Base-by-base conservation (phyloP, 2,797 vertebrate genomes). In the Pseudochirops cupreus region DNA sequence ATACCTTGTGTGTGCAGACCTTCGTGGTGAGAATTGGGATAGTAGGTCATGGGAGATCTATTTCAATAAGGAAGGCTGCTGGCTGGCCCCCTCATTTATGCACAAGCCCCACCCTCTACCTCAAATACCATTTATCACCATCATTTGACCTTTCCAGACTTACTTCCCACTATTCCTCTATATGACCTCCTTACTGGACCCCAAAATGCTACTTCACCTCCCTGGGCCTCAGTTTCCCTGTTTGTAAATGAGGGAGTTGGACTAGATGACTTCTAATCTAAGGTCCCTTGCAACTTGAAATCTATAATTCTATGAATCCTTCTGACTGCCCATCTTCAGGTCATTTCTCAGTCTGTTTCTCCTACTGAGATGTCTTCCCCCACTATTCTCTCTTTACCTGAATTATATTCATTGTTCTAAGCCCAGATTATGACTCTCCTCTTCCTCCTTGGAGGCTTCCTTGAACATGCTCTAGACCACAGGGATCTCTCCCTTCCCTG, bases 11-110 rank as follows among this genome's bases (percentile, higher is more conserved):
- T 56, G 74, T 93, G 50, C 91, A 26, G 58, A 21, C 46, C n/a
- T 12, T 90, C 5, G 0, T 59, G 57, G 96, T 95, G 67, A 87
- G 95, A 95, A 95, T 33, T 12, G 13, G 91, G 55, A 90, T 52
- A 93, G 74, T 53, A 5, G 67, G 92, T 67, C 58, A 16, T 31
- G 0, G 11, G 2, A 46, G 16, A 39, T 29, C 93, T 90, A 39
- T 58, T 93, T 54, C n/a, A 14, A 0, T 56, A 26, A 46, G 21
- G 21, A 24, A 3, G 39, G 74, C 39, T 2, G 0, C 39, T 82
- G 18, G 18, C 74, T 46, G 21, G 50, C 53, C 0, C 0, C 52
- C 21, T 28, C 24, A 39, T 0, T 82, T 82, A 82, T 46, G 39
- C 21, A 39, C 67, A 26, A 21, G 74, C 26, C 10, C 55, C 0